Evolutionary conservation across 2,113 vertebrate genomes (phyloP), one percentile per base, ranked within the genome.

Genomic region (Indicator indicator): DNA sequence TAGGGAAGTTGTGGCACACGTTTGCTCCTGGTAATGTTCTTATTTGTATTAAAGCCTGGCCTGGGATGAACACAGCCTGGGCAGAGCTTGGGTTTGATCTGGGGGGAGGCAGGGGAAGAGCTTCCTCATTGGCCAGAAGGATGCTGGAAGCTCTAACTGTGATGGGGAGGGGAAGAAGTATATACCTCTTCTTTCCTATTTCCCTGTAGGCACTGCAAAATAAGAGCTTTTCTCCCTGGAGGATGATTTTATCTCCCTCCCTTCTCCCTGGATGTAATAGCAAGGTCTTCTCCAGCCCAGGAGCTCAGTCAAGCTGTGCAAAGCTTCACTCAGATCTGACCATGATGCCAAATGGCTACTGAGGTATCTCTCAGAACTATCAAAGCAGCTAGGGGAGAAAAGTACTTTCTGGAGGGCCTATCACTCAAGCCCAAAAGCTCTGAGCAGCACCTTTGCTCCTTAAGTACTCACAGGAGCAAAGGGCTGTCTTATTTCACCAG

Each of bases 81-180:
- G 36, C 16, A 83, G 46, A 26, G 5, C 56, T 83, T 2, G 0
- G 42, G 75, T 91, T 68, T 52, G 4, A 70, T 50, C 60, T 67
- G 73, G n/a, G 26, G 68, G 33, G 55, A 58, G 52, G 52, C 58
- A 36, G 32, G 36, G 69, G 44, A 21, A 84, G 54, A 67, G 70
- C 32, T 24, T 68, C 42, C 44, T 60, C 6, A 0, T 6, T 0
- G 0, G n/a, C 17, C 2, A 2, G 3, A 17, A 72, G 18, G 60
- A 42, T 71, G 77, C 55, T 92, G 50, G 60, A 60, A 86, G 55
- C 23, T 82, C 42, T 42, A 46, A 72, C 21, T 1, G 18, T 2
- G 6, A 48, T 4, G 4, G 33, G 16, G 26, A 62, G 18, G 10
- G 27, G 54, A 4, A 38, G 8, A 20, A 89, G 60, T 9, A 20